Base-by-base conservation (phyloP, 2,888 invertebrate species). In the Platerodrilus igneus region DNA sequence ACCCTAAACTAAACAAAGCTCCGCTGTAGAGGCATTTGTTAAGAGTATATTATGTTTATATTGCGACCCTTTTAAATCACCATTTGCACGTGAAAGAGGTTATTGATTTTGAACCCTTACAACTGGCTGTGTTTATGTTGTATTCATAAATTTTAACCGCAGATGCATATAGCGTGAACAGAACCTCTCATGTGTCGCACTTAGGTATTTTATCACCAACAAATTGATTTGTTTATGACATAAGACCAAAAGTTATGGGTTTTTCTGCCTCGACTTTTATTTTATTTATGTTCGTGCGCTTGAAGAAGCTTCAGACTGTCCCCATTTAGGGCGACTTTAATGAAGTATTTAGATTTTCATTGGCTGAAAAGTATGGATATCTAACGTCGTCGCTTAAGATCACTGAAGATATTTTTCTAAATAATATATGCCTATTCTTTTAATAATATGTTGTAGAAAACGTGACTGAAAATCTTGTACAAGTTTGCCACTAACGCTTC, bases 141-240 rank as follows among this genome's bases (percentile, higher is more conserved):
- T 35, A 31, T 36, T 40, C 38, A 44, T 44, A 44, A 44, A 44
- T 44, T 39, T 36, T 32, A 6, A 13, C n/a, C 34, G 27, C 26
- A 17, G 22, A 35, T 31, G 32, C 36, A 41, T 41, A 35, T 23
- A 41, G 30, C 23, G 34, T 19, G 35, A 41, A 26, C 41, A 35
- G 29, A 15, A 23, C 29, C 19, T 31, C 23, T 39, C 32, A 26
- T 44, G 36, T 39, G 34, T 44, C 31, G 39, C 36, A 34, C 36
- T 44, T 44, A 39, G 29, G 38, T 36, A 44, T 31, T 39, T 39
- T 39, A 39, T 36, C 39, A 37, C 19, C 25, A 39, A 30, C 31
- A 36, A 35, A 26, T 38, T 31, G 44, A 44, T 41, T 41, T 41
- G 41, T 41, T 41, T 41, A 40, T 36, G 41, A 36, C 40, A 19